Conservation (phyloP, 2,797 vertebrate genomes). For the Lacerta viridis region DNA sequence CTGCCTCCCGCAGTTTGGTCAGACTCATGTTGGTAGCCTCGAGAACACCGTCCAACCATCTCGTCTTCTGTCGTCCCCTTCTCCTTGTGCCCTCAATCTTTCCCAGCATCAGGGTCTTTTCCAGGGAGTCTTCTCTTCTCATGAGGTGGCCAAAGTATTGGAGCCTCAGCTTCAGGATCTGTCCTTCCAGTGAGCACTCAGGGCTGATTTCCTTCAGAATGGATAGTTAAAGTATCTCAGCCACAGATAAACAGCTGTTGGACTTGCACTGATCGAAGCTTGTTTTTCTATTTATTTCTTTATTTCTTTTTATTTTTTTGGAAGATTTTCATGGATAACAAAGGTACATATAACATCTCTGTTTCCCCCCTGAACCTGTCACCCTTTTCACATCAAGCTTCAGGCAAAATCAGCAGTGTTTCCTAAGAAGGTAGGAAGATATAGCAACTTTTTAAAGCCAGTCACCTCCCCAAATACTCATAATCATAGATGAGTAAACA, state of each 20-base stretch:
- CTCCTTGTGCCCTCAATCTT: too few species aligned
- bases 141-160: too few species aligned
- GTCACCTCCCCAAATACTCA: slow-evolving; percentile 45
- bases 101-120: too few species aligned
- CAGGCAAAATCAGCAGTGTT: slow-evolving; percentile 61
- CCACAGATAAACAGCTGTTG: slow-evolving; percentile 58
- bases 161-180: too few species aligned
- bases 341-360: not conserved
- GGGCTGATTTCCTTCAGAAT: too few species aligned
- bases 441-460: slow-evolving; percentile 20
- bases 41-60: too few species aligned
- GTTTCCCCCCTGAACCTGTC: slow-evolving; percentile 54
- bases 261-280: slow-evolving; percentile 12
- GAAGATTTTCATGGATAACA: too few species aligned
- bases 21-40: too few species aligned
- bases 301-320: slow-evolving; percentile 12
- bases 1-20: too few species aligned
- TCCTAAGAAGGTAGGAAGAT: slow-evolving; percentile 45
- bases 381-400: slow-evolving; percentile 69
- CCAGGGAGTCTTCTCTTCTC: too few species aligned
- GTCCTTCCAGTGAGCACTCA: too few species aligned
- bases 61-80: too few species aligned
- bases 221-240: slow-evolving; percentile 40
- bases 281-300: slow-evolving; percentile 28
- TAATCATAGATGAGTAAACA: slow-evolving; percentile 45